Conservation (phyloP, 1,140 invertebrate species). For the Solenopsis fugax region DNA sequence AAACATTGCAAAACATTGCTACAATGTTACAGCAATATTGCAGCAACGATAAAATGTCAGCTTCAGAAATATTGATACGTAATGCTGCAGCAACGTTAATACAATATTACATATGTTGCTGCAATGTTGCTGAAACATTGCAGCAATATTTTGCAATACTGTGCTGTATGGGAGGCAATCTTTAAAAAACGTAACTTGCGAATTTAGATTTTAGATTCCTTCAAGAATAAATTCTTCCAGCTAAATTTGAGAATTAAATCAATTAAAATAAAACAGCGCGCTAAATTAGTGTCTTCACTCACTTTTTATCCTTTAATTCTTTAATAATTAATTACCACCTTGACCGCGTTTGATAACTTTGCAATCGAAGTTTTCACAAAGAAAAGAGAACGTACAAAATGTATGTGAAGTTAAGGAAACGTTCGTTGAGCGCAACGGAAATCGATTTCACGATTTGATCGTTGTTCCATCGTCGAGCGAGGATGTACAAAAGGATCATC, state of each 20-base stretch:
- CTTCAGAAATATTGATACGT: no score
- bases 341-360: no score
- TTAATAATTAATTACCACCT: background rate
- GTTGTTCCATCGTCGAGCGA: constrained; percentile 4
- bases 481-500: constrained; percentile 1
- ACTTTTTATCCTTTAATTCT: background rate
- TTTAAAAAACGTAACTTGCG: background rate
- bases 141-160: no score
- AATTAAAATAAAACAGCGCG: background rate
- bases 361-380: background rate
- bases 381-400: background rate
- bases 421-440: background rate
- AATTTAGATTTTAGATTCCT: background rate
- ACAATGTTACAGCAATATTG: no score
- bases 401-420: background rate
- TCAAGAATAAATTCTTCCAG: background rate
- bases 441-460: constrained; percentile 15
- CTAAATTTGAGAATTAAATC: constrained; percentile 7
- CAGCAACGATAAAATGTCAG: no score
- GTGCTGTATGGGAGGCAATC: no score
- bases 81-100: no score
- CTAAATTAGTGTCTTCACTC: background rate
- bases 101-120: no score
- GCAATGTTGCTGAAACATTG: no score
- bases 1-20: no score